Conservation (phyloP, 2,888 invertebrate genomes). For the Temnothorax ravouxi region DNA sequence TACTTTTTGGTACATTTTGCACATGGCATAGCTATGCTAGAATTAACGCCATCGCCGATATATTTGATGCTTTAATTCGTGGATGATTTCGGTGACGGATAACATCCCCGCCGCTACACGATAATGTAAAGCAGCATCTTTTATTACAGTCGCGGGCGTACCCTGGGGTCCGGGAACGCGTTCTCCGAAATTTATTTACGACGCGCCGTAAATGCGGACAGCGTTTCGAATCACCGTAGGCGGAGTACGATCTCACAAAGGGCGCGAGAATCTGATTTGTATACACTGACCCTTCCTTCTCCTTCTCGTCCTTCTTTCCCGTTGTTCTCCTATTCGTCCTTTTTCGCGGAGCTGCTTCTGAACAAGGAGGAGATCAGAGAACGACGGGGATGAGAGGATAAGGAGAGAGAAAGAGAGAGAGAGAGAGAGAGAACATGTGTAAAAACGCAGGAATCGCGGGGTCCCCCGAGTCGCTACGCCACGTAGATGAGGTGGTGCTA, state of each 20-base stretch:
- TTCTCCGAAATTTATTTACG: constrained; percentile 53
- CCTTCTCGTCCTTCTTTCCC: constrained; percentile 34
- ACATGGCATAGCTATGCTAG: not conserved
- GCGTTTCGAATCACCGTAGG: constrained; percentile 39
- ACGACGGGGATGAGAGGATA: constrained; percentile 36
- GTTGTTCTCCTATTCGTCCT: constrained; percentile 31
- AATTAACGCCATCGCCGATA: not conserved
- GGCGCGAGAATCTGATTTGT: constrained; percentile 79
- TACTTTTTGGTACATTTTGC: not conserved
- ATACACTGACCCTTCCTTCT: constrained; percentile 60
- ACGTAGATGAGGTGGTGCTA: constrained; percentile 84
- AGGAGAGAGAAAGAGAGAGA: constrained; percentile 46
- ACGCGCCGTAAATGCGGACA: constrained; percentile 52
- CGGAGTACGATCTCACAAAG: constrained; percentile 55
- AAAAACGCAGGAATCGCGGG: constrained; percentile 79
- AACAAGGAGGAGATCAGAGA: constrained; percentile 40
- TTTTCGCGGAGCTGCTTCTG: constrained; percentile 56
- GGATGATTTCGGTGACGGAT: not conserved
- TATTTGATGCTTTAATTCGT: not conserved
- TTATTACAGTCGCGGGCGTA: constrained; percentile 9
- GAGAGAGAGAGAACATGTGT: constrained; percentile 66
- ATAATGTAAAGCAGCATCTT: constrained; percentile 22
- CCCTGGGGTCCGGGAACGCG: constrained; percentile 21
- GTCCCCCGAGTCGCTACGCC: constrained; percentile 76
- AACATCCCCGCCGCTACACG: not conserved